phyloP scores from a whole-genome alignment of 2,888 invertebrate genomes.

The Blastobasis lacticolella region DNA sequence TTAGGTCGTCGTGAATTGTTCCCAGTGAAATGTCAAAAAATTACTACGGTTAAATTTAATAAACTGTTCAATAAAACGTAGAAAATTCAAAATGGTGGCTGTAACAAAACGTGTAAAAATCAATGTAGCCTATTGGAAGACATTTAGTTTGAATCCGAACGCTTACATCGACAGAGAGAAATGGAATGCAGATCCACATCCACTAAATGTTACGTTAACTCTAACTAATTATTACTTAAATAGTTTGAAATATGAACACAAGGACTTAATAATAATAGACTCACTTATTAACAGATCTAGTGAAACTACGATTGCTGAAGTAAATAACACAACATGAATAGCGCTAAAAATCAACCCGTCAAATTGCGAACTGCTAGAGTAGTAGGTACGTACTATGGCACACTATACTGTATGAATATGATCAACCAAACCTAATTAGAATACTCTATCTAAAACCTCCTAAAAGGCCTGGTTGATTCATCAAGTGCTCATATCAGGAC shows the following conservation, averaged over 20 bases:
- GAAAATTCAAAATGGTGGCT: neutral
- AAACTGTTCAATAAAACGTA: constrained; percentile 9
- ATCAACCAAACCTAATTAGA: no score
- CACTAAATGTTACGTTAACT: constrained; percentile 4
- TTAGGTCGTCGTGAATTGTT: constrained; percentile 58
- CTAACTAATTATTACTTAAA: constrained; percentile 21
- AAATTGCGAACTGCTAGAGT: constrained; percentile 41
- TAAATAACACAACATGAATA: constrained; percentile 32
- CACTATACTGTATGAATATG: no score
- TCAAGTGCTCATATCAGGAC: no score
- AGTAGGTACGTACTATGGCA: no score
- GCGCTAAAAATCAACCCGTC: constrained; percentile 55
- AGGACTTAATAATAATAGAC: constrained; percentile 22
- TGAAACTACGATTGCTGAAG: constrained; percentile 27
- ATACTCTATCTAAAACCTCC: no score
- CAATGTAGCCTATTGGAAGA: constrained; percentile 69
- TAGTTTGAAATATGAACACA: constrained; percentile 45
- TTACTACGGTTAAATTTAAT: constrained; percentile 17
- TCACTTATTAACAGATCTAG: constrained; percentile 27
- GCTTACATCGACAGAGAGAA: constrained; percentile 15
- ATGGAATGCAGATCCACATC: constrained; percentile 42
- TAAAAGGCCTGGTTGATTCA: no score
- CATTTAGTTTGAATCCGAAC: constrained; percentile 44
- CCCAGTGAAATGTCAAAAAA: constrained; percentile 41
- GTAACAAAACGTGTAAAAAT: constrained; percentile 28